Conservation (phyloP, 2,113 vertebrate genomes). For the Ictalurus furcatus region DNA sequence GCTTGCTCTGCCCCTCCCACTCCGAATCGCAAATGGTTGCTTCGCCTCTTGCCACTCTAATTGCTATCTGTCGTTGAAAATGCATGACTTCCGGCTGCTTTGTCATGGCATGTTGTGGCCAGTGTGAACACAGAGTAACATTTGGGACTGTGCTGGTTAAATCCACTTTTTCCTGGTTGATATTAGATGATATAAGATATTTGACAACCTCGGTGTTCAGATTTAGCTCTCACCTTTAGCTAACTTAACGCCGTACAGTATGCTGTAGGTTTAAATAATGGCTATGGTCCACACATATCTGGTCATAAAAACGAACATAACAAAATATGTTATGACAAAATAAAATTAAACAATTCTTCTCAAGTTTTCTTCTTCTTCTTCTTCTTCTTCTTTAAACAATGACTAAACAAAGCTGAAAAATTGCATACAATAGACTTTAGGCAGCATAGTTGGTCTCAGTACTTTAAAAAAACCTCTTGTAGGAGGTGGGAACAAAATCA, state of each 20-base stretch:
- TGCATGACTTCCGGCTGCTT: background rate
- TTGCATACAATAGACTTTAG: slow-evolving; percentile 63
- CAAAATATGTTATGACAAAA: no score
- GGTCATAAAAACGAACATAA: slow-evolving; percentile 57
- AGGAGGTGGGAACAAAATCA: slow-evolving; percentile 50
- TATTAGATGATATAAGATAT: background rate
- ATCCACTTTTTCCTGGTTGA: background rate
- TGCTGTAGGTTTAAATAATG: slow-evolving; percentile 71
- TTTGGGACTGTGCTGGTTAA: background rate
- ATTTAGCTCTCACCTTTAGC: slow-evolving; percentile 20
- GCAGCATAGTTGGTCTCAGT: slow-evolving; percentile 77
- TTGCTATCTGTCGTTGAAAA: background rate
- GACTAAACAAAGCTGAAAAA: slow-evolving; percentile 47
- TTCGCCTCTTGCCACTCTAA: background rate
- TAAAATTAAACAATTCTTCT: slow-evolving; percentile 57
- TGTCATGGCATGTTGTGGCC: background rate
- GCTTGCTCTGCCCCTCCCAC: background rate
- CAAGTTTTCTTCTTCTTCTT: slow-evolving; percentile 58
- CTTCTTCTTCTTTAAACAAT: slow-evolving; percentile 31
- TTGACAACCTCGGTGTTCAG: background rate
- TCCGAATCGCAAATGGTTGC: background rate
- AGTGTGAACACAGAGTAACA: background rate
- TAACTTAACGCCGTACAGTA: slow-evolving; percentile 24
- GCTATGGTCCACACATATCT: slow-evolving; percentile 69
- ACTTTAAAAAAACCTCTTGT: slow-evolving; percentile 72